phyloP scores from a whole-genome alignment of 2,888 invertebrate species.

The Homarus gammarus region DNA sequence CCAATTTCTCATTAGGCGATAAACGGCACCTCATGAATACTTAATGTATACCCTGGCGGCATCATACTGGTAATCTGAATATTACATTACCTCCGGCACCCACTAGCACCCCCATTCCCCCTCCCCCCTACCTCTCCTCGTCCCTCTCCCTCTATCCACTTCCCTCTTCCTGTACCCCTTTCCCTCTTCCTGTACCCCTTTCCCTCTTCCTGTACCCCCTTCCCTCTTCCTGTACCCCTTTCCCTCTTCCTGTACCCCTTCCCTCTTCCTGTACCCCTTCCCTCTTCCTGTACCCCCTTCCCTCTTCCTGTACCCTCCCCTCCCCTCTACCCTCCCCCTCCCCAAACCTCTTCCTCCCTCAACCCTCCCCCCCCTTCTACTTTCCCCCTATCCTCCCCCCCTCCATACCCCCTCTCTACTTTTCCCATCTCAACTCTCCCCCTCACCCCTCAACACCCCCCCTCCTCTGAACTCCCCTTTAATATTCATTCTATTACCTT shows the following conservation, averaged over 20 bases:
- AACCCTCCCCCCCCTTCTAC: not conserved
- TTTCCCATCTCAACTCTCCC: too few species aligned
- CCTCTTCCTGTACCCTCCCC: too few species aligned
- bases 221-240: not conserved
- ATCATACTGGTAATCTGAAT: not conserved
- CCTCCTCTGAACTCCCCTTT: too few species aligned
- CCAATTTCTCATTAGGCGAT: constrained; percentile 18
- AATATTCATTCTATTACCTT: too few species aligned
- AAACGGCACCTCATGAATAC: not conserved
- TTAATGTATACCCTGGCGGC: not conserved
- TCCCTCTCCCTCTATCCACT: too few species aligned
- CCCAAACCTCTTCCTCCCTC: not conserved
- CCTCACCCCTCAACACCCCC: too few species aligned
- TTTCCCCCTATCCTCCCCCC: not conserved
- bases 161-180: not conserved
- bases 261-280: too few species aligned
- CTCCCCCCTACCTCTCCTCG: not conserved
- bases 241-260: too few species aligned
- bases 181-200: not conserved
- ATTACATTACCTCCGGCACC: not conserved
- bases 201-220: not conserved
- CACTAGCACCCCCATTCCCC: not conserved
- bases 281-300: not conserved
- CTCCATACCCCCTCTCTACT: too few species aligned
- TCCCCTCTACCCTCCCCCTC: not conserved